Percentiles rank a stretch among this genome's conserved stretches.
phyloP scores from a whole-genome alignment of 1,140 invertebrate species.

The Ylistrum balloti region DNA sequence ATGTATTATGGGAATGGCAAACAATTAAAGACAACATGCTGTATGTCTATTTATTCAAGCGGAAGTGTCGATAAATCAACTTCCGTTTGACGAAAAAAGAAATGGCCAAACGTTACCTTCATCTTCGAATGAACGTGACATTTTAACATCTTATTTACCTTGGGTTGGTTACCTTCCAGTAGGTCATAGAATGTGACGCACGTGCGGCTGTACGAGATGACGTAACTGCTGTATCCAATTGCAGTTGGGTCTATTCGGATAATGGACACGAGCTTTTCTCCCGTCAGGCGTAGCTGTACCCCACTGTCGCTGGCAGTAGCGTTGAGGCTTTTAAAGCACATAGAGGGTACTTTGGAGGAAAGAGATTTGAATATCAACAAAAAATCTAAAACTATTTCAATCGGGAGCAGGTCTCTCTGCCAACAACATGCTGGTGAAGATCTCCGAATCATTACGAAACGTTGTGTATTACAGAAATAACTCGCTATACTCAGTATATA shows the following conservation, averaged over 20 bases:
- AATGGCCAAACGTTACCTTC: not conserved
- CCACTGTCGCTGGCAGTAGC: slow-evolving; percentile 2
- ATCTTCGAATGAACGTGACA: not conserved
- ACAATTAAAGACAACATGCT: no score
- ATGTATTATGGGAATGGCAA: no score
- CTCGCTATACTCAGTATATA: no score
- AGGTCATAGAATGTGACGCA: slow-evolving; percentile 54
- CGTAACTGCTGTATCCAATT: slow-evolving; percentile 49
- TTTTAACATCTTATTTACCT: slow-evolving; percentile 29
- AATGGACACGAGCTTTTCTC: slow-evolving; percentile 50
- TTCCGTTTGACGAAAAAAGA: no score
- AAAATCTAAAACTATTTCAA: no score
- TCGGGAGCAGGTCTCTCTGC: no score
- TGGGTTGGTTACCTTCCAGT: slow-evolving; percentile 45
- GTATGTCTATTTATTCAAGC: no score
- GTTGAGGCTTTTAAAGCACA: not conserved
- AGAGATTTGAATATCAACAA: not conserved
- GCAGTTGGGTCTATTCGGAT: slow-evolving; percentile 49
- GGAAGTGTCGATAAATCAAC: no score
- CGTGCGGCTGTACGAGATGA: slow-evolving; percentile 58
- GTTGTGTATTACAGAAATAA: no score
- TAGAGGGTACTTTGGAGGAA: not conserved
- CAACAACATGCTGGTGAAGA: no score
- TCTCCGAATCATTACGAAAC: no score
- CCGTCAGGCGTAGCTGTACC: not conserved